Conservation (phyloP, 2,888 invertebrate genomes). For the Pyrrhia umbra region DNA sequence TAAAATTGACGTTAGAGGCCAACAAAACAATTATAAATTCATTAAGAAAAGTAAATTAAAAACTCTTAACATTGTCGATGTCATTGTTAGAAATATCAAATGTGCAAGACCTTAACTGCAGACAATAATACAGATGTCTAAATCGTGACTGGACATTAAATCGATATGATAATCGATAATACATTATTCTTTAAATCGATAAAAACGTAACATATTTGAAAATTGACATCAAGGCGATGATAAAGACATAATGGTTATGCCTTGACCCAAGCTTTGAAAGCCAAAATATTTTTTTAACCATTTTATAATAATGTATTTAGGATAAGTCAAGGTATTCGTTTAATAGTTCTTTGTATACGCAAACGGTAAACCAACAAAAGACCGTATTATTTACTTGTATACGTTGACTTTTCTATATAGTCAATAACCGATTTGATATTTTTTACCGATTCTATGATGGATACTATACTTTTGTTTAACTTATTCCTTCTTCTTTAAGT, state of each 20-base stretch:
- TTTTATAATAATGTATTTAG: constrained; percentile 51
- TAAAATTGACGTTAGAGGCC: constrained; percentile 12
- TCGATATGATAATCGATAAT: constrained; percentile 63
- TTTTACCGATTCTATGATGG: too few relatives aligned
- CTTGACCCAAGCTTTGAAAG: constrained; percentile 67
- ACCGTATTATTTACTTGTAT: neutral
- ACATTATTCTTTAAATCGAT: constrained; percentile 56
- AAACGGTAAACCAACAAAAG: constrained; percentile 14
- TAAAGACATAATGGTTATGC: constrained; percentile 59
- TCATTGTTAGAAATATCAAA: constrained; percentile 34
- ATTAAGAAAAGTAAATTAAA: constrained; percentile 33
- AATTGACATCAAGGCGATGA: constrained; percentile 70
- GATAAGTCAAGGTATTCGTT: constrained; percentile 63
- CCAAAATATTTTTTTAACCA: constrained; percentile 57
- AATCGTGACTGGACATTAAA: constrained; percentile 63
- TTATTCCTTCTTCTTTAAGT: too few relatives aligned
- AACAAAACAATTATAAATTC: constrained; percentile 22
- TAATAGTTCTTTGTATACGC: constrained; percentile 29
- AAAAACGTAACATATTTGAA: constrained; percentile 69
- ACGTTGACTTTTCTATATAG: too few relatives aligned
- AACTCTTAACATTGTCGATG: constrained; percentile 7
- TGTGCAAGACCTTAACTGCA: constrained; percentile 47
- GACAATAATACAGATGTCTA: constrained; percentile 59
- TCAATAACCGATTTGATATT: too few relatives aligned
- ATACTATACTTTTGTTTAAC: too few relatives aligned